Evolutionary conservation across 2,888 invertebrate genomes (phyloP).

Genomic region (Cosmorhoe ocellata): DNA sequence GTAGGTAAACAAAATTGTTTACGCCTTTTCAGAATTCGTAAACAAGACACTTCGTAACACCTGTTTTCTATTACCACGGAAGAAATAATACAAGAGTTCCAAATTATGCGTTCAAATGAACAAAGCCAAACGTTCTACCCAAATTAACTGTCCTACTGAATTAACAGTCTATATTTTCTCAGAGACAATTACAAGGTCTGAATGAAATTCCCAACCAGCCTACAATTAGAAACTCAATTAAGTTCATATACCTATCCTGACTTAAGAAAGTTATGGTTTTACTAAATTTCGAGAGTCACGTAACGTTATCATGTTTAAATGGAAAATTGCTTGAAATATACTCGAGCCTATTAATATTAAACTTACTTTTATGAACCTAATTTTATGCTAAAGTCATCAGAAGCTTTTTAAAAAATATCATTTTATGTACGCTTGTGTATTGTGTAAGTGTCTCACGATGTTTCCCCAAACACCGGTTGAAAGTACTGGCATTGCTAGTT

Average conservation of each 20-base stretch:
- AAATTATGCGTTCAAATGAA: slow-evolving; percentile 8
- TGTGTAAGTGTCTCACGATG: no score
- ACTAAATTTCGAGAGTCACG: slow-evolving; percentile 14
- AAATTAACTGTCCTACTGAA: slow-evolving; percentile 50
- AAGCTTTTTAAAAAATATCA: no score
- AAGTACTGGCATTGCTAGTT: no score
- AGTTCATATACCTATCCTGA: slow-evolving; percentile 47
- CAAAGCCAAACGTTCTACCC: slow-evolving; percentile 24
- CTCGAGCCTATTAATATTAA: no score
- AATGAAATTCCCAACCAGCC: slow-evolving; percentile 64
- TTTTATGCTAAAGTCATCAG: no score
- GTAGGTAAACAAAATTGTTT: no score
- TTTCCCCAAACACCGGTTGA: no score
- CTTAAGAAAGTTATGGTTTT: slow-evolving; percentile 26
- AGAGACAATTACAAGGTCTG: slow-evolving; percentile 61
- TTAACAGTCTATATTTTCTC: slow-evolving; percentile 56
- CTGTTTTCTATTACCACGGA: background rate
- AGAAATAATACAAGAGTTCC: background rate
- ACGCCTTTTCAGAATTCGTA: no score
- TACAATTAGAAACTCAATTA: slow-evolving; percentile 40
- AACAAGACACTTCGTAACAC: background rate
- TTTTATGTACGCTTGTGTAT: no score
- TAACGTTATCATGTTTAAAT: background rate
- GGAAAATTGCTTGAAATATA: no score
- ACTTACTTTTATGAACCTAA: no score